A percentile compares a stretch with the other conserved stretches of the same genome.
These are phyloP conservation scores for Melitaea athalia DNA, from an alignment of 2,888 invertebrate genomes.

Conservation along the genomic window DNA sequence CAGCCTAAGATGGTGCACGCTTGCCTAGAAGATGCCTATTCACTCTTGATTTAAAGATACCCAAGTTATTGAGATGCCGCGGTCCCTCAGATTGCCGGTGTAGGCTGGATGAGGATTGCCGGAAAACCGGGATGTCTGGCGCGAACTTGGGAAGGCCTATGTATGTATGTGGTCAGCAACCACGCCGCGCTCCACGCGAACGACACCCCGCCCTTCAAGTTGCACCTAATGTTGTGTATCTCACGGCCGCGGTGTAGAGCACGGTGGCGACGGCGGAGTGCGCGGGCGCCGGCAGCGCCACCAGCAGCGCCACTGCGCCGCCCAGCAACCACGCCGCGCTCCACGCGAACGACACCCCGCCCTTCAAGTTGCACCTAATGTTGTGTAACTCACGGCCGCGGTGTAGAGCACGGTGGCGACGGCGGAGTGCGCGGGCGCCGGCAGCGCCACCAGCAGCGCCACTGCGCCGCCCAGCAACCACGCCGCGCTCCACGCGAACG, in stretches of 20 bases:
- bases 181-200: no score
- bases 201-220: no score
- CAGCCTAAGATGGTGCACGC: no score
- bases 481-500: constrained; percentile 53
- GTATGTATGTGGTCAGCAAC: no score
- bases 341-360: constrained; percentile 51
- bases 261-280: constrained; percentile 46
- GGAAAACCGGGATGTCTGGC: no score
- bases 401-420: constrained; percentile 46
- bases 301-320: constrained; percentile 57
- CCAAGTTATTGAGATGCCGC: no score
- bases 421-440: constrained; percentile 49
- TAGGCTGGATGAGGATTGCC: no score
- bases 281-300: constrained; percentile 53
- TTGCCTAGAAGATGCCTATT: no score
- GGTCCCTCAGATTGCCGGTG: no score
- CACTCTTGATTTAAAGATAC: no score
- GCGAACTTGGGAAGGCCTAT: no score
- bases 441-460: constrained; percentile 57
- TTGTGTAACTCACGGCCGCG: constrained; percentile 43
- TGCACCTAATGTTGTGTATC: no score
- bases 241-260: constrained; percentile 48
- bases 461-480: constrained; percentile 57
- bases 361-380: constrained; percentile 35
- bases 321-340: constrained; percentile 54